phyloP scores from a whole-genome alignment of 2,113 vertebrate species.

The Scomber scombrus region DNA sequence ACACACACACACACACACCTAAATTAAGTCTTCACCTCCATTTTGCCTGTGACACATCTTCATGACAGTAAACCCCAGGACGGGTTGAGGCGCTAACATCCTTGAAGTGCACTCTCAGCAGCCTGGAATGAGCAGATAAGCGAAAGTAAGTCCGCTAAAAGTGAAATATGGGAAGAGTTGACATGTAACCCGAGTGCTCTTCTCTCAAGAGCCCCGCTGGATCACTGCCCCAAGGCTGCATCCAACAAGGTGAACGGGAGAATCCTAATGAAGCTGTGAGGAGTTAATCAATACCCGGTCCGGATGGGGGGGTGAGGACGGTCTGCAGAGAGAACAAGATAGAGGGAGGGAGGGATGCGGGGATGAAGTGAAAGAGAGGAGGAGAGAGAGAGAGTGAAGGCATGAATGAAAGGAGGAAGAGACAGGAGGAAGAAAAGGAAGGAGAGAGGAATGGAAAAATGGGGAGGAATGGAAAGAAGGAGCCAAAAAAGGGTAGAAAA shows the following conservation, averaged over 20 bases:
- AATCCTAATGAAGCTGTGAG: constrained; percentile 80
- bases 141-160: constrained; percentile 54
- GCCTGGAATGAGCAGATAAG: constrained; percentile 73
- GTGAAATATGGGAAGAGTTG: constrained; percentile 64
- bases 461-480: not conserved
- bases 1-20: constrained; percentile 1
- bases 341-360: not conserved
- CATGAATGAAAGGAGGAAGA: constrained; percentile 2
- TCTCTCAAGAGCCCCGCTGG: constrained; percentile 56
- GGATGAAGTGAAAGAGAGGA: constrained; percentile 2
- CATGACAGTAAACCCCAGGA: constrained; percentile 57
- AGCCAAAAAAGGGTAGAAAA: not conserved
- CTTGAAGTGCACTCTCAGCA: constrained; percentile 51
- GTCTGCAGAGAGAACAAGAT: constrained; percentile 22
- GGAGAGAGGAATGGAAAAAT: not conserved
- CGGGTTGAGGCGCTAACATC: constrained; percentile 28
- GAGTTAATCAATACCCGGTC: constrained; percentile 73
- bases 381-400: not conserved
- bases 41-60: constrained; percentile 50
- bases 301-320: not conserved
- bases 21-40: constrained; percentile 65
- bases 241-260: constrained; percentile 67
- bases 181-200: constrained; percentile 54
- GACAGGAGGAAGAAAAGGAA: accelerated
- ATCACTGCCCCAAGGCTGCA: constrained; percentile 55